Base-by-base conservation (phyloP, 2,113 vertebrate species). In the Phalacrocorax aristotelis region DNA sequence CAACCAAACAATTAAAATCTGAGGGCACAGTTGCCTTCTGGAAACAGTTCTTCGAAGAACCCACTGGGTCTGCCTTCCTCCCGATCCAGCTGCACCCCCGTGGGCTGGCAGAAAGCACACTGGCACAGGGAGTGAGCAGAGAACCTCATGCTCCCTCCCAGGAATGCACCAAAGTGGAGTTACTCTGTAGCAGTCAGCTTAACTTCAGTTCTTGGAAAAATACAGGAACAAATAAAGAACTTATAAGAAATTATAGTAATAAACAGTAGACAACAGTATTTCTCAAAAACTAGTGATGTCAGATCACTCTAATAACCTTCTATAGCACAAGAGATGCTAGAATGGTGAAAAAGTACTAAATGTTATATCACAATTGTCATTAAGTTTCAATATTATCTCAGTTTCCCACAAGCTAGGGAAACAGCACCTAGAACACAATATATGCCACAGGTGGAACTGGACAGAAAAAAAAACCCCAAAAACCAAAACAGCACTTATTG, bases 141-240 rank as follows among this genome's bases (percentile, higher is more conserved):
- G 27, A 72, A 30, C 11, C 57, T 38, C 2, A 0, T 5, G 22
- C 3, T 42, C 42, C 14, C 8, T 16, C 15, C 11, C 1, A 5
- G 4, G 4, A 82, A 20, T 44, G 46, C 52, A 75, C 15, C 21
- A 13, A 42, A 30, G 18, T 1, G 3, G 32, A 75, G 15, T 62
- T 74, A 65, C 34, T 74, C 60, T 71, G 17, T 6, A 61, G 36
- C 25, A 60, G n/a, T 51, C 44, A 68, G n/a, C 13, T 64, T 61
- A 79, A 48, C 61, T 55, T 82, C 29, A 62, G 1, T 13, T 88
- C 57, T 49, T 8, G 15, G 38, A 38, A 76, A 90, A 86, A 89
- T 4, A 68, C 2, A 38, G 71, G 80, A 89, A 62, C 23, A 91
- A 89, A 66, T 27, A 71, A 76, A 1, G 3, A 90, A 79, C 21